Percentiles rank a stretch among this genome's conserved stretches.
phyloP scores from a whole-genome alignment of 2,888 invertebrate genomes.

The Siphlonurus alternatus region DNA sequence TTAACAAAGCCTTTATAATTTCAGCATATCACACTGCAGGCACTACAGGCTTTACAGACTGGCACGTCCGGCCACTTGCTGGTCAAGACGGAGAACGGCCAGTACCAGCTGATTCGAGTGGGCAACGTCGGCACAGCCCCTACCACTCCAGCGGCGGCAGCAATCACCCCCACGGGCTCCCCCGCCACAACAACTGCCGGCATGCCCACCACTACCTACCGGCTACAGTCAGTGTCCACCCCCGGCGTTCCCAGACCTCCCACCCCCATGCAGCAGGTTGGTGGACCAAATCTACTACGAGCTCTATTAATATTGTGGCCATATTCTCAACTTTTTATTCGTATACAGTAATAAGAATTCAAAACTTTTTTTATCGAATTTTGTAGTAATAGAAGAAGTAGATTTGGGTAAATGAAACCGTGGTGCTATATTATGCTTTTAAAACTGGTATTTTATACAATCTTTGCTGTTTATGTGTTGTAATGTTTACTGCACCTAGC shows the following conservation, averaged over 20 bases:
- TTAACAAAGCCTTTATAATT: constrained; percentile 16
- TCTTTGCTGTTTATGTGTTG: too few relatives aligned
- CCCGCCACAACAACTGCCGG: constrained; percentile 15
- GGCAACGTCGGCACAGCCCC: constrained; percentile 76
- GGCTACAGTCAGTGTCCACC: constrained; percentile 72
- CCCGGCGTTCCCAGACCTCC: neutral
- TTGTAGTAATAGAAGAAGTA: too few relatives aligned
- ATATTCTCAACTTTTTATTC: too few relatives aligned
- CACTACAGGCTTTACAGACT: constrained; percentile 69
- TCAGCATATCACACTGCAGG: constrained; percentile 71
- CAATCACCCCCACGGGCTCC: constrained; percentile 28
- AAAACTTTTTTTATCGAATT: too few relatives aligned
- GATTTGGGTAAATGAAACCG: too few relatives aligned
- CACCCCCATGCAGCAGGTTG: neutral
- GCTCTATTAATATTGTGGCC: too few relatives aligned
- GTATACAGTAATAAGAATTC: too few relatives aligned
- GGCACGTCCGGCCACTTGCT: constrained; percentile 72
- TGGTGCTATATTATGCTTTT: too few relatives aligned
- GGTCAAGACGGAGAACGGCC: constrained; percentile 93
- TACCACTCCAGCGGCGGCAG: constrained; percentile 29
- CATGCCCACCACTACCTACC: constrained; percentile 41
- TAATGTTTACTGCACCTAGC: too few relatives aligned
- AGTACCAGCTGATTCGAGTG: constrained; percentile 81
- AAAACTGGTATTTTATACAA: too few relatives aligned
- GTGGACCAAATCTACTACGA: neutral